Evolutionary conservation across 2,888 invertebrate genomes (phyloP), one percentile per base, ranked within the genome.

Genomic region (Cataglyphis cursor): DNA sequence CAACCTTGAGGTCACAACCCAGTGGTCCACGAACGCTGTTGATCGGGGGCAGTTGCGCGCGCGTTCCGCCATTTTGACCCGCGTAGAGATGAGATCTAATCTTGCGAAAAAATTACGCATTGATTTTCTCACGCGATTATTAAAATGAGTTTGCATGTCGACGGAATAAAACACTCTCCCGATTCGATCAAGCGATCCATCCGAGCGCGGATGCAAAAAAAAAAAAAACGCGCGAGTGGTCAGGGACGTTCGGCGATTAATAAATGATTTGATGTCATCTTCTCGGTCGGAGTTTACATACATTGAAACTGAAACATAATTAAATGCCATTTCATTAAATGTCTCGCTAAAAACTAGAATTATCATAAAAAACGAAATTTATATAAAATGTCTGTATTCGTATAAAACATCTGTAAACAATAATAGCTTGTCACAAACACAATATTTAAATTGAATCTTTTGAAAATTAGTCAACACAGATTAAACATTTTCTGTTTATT

Each of bases 51-150:
- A 24, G 80, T 66, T 66, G 48, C 75, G 75, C 61, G 51, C 68
- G 70, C 74, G 66, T 51, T 21, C 84, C 88, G 88, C 88, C 88
- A 88, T 88, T 85, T 88, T 88, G 87, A 51, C 44, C 74, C 28
- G 54, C 44, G 15, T 59, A 75, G 18, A 57, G 18, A 31, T 28
- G 38, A n/a, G 24, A 66, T 38, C 12, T 57, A n/a, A 73, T 73
- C 24, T 73, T 35, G 78, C 24, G 44, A 24, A 31, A 72, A 76
- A 81, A 83, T 78, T 62, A 48, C 18, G 38, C 18, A 70, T 41
- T 24, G 78, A 80, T 80, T 59, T 54, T 80, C 78, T 80, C 78
- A 59, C 78, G 70, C 78, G 78, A 80, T 78, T 6, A 5, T 31
- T 21, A 18, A 59, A 35, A 62, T n/a, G 59, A 70, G n/a, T 24